These are phyloP conservation scores for Dunckerocampus dactyliophorus DNA, from an alignment of 2,113 vertebrate species.

Conservation along the genomic window DNA sequence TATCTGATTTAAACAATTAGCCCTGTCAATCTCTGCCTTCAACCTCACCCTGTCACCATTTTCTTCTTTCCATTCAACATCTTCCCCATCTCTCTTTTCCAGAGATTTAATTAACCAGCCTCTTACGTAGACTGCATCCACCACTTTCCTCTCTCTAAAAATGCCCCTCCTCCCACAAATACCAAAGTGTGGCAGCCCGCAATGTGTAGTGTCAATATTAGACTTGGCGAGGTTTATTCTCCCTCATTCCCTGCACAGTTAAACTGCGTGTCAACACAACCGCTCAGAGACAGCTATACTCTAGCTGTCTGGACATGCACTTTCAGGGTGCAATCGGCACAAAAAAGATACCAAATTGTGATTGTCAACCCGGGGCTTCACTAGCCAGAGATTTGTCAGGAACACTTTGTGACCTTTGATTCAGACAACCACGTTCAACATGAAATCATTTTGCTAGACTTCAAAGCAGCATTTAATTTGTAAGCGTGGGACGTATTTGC, in stretches of 20 bases:
- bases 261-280: constrained; percentile 39
- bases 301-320: constrained; percentile 7
- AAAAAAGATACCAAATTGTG: neutral
- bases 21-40: too few relatives aligned
- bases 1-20: neutral
- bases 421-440: neutral
- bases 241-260: constrained; percentile 35
- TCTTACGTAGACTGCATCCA: neutral
- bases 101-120: neutral
- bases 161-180: constrained; percentile 4
- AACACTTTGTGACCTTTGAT: too few relatives aligned
- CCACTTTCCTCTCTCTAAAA: neutral
- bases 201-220: constrained; percentile 66
- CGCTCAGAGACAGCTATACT: constrained; percentile 15
- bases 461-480: neutral
- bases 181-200: constrained; percentile 37
- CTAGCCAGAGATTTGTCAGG: neutral
- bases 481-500: neutral
- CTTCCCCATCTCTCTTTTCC: neutral
- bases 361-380: neutral
- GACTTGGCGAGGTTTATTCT: constrained; percentile 45
- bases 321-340: constrained; percentile 4
- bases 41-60: neutral
- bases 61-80: neutral
- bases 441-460: neutral